Evolutionary conservation across 2,113 vertebrate species (phyloP), one percentile per base, ranked within the genome.

Genomic region (Ivindomyrus marchei): DNA sequence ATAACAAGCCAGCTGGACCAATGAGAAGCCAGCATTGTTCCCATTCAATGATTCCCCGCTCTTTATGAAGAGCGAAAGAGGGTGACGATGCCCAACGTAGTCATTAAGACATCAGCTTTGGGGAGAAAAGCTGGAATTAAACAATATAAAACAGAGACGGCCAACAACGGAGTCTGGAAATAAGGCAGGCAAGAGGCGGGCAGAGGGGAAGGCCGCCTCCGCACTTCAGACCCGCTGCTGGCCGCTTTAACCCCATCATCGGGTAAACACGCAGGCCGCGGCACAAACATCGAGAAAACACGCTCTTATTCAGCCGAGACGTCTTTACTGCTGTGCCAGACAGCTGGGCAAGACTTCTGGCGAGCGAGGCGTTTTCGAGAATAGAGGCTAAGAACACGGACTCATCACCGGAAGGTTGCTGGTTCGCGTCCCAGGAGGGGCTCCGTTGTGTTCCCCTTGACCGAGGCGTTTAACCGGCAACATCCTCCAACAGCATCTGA

Each of bases 371-470:
- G 4, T 42, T 80, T 80, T 42, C 31, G 36, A 80, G 36, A 39
- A 80, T 80, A 42, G 74, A 17, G 74, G 74, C 74, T 42, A 80
- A 80, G 74, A 39, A 80, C 15, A 42, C 17, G 36, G 74, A 19
- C 36, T 80, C 74, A 80, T 80, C 74, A 80, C 74, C 74, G 36
- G 74, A 42, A 80, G 74, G 74, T 80, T 80, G 31, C 74, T 80
- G 36, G 74, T 39, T 80, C 15, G 17, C 13, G 36, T 80, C 31
- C 74, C 74, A 80, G 11, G 13, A 77, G 70, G 31, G 36, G 70
- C 70, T 36, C 15, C 2, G 31, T 10, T 15, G 70, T 7, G 70
- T 19, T 77, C 36, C 70, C 31, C 31, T 77, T 42, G 74, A 80
- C 74, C 74, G 74, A 42, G 74, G 15, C 17, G 36, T 80, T 80